Evolutionary conservation across 2,888 invertebrate species (phyloP).

Genomic region (Eurytoma adleriae): DNA sequence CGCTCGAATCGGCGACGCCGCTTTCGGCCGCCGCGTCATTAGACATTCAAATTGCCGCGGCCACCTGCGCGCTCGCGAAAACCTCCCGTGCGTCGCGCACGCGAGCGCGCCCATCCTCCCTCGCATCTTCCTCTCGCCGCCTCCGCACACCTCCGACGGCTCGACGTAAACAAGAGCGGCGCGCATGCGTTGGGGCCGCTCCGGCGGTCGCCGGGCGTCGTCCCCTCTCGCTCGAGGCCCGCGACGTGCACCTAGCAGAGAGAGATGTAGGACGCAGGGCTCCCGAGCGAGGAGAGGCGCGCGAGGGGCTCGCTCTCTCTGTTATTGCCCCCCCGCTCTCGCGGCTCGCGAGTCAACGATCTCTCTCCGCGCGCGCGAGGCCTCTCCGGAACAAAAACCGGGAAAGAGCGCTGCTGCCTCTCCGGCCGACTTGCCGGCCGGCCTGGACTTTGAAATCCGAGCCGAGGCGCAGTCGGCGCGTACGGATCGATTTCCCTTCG

Average conservation of each 20-base stretch:
- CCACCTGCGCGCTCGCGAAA: background rate
- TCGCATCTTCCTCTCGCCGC: constrained; percentile 53
- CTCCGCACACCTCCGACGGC: constrained; percentile 55
- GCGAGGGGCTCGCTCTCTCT: constrained; percentile 38
- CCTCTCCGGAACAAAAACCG: constrained; percentile 35
- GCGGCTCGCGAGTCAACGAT: constrained; percentile 34
- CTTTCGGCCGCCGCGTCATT: too few species aligned
- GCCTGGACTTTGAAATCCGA: too few species aligned
- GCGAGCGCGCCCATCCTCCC: background rate
- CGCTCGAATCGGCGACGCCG: background rate
- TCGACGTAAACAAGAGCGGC: constrained; percentile 71
- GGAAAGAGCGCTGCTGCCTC: background rate
- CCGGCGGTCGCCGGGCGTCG: background rate
- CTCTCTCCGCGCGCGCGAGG: background rate
- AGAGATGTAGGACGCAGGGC: constrained; percentile 45
- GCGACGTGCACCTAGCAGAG: background rate
- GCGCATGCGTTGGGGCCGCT: constrained; percentile 67
- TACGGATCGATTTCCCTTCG: too few species aligned
- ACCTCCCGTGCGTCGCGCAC: background rate
- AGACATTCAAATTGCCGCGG: background rate
- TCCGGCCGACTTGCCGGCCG: too few species aligned
- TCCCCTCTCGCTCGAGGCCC: constrained; percentile 23
- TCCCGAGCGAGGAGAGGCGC: constrained; percentile 16
- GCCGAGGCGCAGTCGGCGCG: too few species aligned
- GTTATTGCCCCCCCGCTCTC: constrained; percentile 27